phyloP scores from a whole-genome alignment of 2,888 invertebrate genomes.

The Drosophila infuscata region DNA sequence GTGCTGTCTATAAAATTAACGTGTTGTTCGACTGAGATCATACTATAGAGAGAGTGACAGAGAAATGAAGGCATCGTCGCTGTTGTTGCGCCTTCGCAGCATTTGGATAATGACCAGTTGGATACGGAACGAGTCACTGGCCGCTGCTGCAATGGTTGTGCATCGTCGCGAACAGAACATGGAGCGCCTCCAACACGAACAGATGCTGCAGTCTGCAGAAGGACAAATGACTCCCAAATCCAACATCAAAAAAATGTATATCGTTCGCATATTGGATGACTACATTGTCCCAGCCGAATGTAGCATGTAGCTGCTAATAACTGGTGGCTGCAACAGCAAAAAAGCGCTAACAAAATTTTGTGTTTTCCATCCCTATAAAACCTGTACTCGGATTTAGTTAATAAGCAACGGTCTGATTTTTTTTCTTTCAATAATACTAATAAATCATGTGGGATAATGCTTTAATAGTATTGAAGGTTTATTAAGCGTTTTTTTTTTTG shows the following conservation, averaged over 20 bases:
- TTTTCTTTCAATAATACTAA: neutral
- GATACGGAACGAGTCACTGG: slow-evolving; percentile 64
- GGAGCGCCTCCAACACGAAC: slow-evolving; percentile 26
- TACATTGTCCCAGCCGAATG: slow-evolving; percentile 66
- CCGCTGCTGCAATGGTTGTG: slow-evolving; percentile 63
- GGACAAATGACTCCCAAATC: slow-evolving; percentile 45
- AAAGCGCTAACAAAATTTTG: slow-evolving; percentile 26
- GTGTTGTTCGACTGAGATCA: neutral
- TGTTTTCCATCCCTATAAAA: neutral
- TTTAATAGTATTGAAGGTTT: neutral
- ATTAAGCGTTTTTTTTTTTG: neutral
- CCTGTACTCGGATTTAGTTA: neutral
- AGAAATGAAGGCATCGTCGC: slow-evolving; percentile 54
- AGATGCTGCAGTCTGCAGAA: slow-evolving; percentile 17
- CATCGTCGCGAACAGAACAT: slow-evolving; percentile 38
- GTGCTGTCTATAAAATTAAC: neutral
- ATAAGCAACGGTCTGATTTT: neutral
- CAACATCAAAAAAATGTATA: slow-evolving; percentile 45
- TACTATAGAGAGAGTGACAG: neutral
- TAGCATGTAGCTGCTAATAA: slow-evolving; percentile 27
- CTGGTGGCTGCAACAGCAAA: neutral
- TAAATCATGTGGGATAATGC: neutral
- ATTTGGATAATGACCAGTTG: slow-evolving; percentile 66
- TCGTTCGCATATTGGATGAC: slow-evolving; percentile 66
- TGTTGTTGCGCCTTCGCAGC: slow-evolving; percentile 61